A percentile compares a stretch with the other conserved stretches of the same genome.
Evolutionary conservation across 1,140 invertebrate species (phyloP).

Genomic region (Drosophila carrolli): DNA sequence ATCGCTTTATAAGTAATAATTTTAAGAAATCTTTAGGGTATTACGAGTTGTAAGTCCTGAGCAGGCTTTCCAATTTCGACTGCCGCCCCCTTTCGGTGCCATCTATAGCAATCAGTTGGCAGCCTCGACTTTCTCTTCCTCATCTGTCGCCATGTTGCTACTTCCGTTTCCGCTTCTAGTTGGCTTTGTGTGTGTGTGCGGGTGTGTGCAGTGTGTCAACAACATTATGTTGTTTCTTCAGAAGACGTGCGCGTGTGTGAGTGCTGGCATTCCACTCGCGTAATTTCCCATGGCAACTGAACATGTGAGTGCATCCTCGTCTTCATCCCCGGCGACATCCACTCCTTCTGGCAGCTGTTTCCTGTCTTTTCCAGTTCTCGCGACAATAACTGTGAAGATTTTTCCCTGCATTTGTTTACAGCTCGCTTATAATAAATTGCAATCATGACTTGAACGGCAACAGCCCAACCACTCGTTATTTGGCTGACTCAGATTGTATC

Average conservation of each 20-base stretch:
- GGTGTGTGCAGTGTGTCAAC: slow-evolving; percentile 63
- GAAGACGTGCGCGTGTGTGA: slow-evolving; percentile 17
- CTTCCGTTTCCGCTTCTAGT: slow-evolving; percentile 78
- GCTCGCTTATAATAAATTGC: slow-evolving; percentile 60
- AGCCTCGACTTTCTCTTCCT: slow-evolving; percentile 31
- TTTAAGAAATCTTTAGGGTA: neutral
- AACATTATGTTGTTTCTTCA: slow-evolving; percentile 67
- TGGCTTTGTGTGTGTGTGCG: slow-evolving; percentile 39
- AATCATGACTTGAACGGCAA: slow-evolving; percentile 72
- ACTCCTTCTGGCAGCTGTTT: slow-evolving; percentile 29
- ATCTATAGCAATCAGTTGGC: slow-evolving; percentile 67
- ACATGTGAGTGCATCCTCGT: slow-evolving; percentile 59
- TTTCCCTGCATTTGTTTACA: slow-evolving; percentile 53
- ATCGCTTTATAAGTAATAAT: too few species aligned
- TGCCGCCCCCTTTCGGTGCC: slow-evolving; percentile 1
- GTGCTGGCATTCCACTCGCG: slow-evolving; percentile 70
- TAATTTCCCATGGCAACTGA: slow-evolving; percentile 78
- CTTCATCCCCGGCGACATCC: slow-evolving; percentile 1
- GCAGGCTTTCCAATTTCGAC: too few species aligned
- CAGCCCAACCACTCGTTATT: slow-evolving; percentile 27
- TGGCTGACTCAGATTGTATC: slow-evolving; percentile 34
- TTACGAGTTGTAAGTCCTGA: neutral
- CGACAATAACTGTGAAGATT: slow-evolving; percentile 58
- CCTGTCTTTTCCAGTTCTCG: slow-evolving; percentile 53
- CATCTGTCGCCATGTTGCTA: slow-evolving; percentile 67